Conservation (phyloP, 2,888 invertebrate genomes). For the Caenorhabditis sp. region DNA sequence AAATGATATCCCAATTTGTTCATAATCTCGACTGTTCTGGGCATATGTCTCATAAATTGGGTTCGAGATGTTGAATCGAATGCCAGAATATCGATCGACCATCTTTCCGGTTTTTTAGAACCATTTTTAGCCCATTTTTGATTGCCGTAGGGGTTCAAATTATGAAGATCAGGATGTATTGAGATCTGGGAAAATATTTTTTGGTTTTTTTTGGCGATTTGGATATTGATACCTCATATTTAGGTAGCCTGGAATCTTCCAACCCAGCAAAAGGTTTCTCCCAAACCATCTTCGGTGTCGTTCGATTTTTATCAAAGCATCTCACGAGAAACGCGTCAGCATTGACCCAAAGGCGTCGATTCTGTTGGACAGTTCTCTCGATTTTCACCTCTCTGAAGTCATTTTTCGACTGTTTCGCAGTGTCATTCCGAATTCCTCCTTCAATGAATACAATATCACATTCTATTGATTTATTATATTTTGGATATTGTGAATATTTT, state of each 20-base stretch:
- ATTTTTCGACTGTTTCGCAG: slow-evolving; percentile 19
- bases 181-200: slow-evolving; percentile 13
- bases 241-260: slow-evolving; percentile 26
- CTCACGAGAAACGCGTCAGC: slow-evolving; percentile 43
- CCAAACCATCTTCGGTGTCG: slow-evolving; percentile 23
- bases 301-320: slow-evolving; percentile 31
- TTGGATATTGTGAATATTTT: slow-evolving; percentile 30
- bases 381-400: slow-evolving; percentile 17
- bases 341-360: slow-evolving; percentile 44
- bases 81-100: slow-evolving; percentile 48
- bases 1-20: slow-evolving; percentile 79
- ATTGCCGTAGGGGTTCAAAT: slow-evolving; percentile 24
- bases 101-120: slow-evolving; percentile 11
- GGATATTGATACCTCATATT: slow-evolving; percentile 19
- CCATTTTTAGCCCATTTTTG: slow-evolving; percentile 1
- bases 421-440: slow-evolving; percentile 37
- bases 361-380: slow-evolving; percentile 28
- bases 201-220: not conserved
- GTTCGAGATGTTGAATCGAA: slow-evolving; percentile 56
- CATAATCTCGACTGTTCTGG: slow-evolving; percentile 76
- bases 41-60: slow-evolving; percentile 64
- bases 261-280: slow-evolving; percentile 47
- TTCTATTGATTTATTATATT: slow-evolving; percentile 13
- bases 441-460: slow-evolving; percentile 40
- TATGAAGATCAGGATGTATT: slow-evolving; percentile 17